A percentile compares a stretch with the other conserved stretches of the same genome.
Evolutionary conservation across 2,888 invertebrate species (phyloP).

Genomic region (Drosophila nr. medialis): DNA sequence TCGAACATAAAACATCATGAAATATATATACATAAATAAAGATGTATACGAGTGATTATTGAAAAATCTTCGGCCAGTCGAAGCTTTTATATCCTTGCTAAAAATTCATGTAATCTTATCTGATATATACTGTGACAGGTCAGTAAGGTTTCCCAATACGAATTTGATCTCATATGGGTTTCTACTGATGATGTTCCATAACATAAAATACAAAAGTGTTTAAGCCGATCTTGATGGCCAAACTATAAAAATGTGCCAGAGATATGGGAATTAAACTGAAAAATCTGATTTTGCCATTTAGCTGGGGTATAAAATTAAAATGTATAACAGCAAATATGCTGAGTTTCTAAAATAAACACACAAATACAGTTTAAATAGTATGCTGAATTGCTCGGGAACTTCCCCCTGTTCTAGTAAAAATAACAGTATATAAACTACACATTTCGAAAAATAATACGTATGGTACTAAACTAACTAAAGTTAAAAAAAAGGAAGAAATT

Average conservation of each 20-base stretch:
- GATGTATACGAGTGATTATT: slow-evolving; percentile 4
- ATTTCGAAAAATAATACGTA: slow-evolving; percentile 13
- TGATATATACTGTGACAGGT: slow-evolving; percentile 7
- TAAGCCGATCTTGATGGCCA: background rate
- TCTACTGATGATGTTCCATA: slow-evolving; percentile 11
- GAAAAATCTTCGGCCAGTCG: slow-evolving; percentile 34
- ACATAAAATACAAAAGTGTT: background rate
- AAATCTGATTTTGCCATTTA: background rate
- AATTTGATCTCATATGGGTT: slow-evolving; percentile 39
- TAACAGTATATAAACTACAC: background rate
- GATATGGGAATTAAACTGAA: background rate
- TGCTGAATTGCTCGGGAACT: slow-evolving; percentile 1
- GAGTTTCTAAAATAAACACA: slow-evolving; percentile 16
- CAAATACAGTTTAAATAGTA: background rate
- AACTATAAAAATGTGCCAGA: background rate
- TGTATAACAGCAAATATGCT: slow-evolving; percentile 9
- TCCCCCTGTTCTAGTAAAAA: slow-evolving; percentile 10
- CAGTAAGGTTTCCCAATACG: slow-evolving; percentile 28
- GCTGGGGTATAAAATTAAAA: slow-evolving; percentile 36
- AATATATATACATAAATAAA: background rate
- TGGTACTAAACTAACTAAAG: slow-evolving; percentile 31
- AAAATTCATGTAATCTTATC: background rate
- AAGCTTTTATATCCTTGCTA: slow-evolving; percentile 33
- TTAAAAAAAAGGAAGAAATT: background rate
- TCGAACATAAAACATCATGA: slow-evolving; percentile 8